These are phyloP conservation scores for Diadromus collaris DNA, from an alignment of 2,888 invertebrate species.

Conservation along the genomic window DNA sequence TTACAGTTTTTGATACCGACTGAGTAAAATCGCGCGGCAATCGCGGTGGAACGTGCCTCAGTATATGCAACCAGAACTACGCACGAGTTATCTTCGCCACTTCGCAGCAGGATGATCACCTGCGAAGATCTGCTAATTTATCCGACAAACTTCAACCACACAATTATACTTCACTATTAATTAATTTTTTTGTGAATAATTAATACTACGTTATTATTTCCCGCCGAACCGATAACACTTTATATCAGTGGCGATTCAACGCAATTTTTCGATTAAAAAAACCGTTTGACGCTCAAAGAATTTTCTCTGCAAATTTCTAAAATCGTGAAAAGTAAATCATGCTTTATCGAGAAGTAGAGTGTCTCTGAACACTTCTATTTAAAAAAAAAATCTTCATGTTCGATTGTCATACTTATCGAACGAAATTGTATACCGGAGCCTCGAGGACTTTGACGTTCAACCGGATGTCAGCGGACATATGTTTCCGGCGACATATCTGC, in stretches of 20 bases:
- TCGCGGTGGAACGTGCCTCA: not conserved
- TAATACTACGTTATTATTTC: too few species aligned
- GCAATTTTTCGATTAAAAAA: too few species aligned
- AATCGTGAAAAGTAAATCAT: not conserved
- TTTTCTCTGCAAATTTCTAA: not conserved
- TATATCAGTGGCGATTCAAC: too few species aligned
- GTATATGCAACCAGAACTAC: constrained; percentile 41
- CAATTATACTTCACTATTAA: not conserved
- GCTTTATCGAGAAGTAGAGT: not conserved
- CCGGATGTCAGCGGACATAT: constrained; percentile 76
- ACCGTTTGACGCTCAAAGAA: not conserved
- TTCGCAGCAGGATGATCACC: not conserved
- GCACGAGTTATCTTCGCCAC: constrained; percentile 32
- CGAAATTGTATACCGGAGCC: constrained; percentile 20
- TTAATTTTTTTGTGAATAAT: too few species aligned
- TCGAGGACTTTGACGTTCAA: constrained; percentile 71
- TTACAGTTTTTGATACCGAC: too few species aligned
- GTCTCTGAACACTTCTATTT: not conserved
- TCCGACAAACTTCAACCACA: not conserved
- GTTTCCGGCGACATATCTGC: constrained; percentile 73
- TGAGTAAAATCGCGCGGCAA: too few species aligned
- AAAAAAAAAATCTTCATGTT: not conserved
- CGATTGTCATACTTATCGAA: not conserved
- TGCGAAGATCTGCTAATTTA: not conserved
- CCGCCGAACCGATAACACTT: too few species aligned